Evolutionary conservation across 2,113 vertebrate genomes (phyloP).

Genomic region (Tyrannus savana): DNA sequence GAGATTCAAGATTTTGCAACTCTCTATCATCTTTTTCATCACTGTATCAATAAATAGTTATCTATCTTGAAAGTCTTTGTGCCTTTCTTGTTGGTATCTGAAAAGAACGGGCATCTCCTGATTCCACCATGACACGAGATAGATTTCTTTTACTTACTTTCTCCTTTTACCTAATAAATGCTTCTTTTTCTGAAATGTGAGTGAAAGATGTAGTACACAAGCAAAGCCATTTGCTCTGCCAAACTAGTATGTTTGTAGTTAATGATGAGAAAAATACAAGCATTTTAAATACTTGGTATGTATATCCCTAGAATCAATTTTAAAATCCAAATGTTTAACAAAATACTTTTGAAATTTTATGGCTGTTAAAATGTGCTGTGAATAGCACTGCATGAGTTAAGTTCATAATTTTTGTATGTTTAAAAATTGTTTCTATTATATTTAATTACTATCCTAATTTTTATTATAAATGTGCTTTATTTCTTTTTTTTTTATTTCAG

Average conservation of each 20-base stretch:
- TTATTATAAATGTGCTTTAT: neutral
- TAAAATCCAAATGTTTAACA: neutral
- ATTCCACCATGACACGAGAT: neutral
- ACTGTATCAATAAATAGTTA: neutral
- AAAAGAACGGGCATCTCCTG: neutral
- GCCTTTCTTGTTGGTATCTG: neutral
- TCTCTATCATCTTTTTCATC: neutral
- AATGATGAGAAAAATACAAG: neutral
- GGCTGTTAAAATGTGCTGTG: neutral
- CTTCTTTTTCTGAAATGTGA: neutral
- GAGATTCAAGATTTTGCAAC: neutral
- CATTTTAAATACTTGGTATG: neutral
- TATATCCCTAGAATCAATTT: neutral
- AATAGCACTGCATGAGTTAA: neutral
- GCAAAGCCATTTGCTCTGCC: neutral
- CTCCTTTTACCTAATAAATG: neutral
- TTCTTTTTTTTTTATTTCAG: neutral
- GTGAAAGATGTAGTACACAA: neutral
- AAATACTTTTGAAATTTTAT: neutral
- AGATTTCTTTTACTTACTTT: neutral
- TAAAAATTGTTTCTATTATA: neutral
- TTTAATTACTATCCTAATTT: neutral
- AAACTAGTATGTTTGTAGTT: neutral
- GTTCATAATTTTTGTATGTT: neutral
- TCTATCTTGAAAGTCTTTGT: neutral